These are phyloP conservation scores for Esox masquinongy DNA, from an alignment of 2,797 vertebrate species.

Conservation along the genomic window DNA sequence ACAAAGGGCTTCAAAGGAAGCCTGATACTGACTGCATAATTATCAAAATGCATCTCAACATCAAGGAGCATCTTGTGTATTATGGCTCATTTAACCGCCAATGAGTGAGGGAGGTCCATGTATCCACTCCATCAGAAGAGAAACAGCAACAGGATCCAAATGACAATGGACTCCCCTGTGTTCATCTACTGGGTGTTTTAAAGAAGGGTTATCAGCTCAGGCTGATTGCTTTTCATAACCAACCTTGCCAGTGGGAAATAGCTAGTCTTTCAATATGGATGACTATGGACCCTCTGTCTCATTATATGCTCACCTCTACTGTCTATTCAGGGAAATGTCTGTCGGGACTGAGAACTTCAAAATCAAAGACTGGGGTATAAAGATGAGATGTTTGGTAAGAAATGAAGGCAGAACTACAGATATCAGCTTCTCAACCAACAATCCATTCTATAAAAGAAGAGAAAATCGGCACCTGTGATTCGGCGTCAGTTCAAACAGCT, in stretches of 20 bases:
- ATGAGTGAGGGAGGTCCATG: constrained; percentile 41
- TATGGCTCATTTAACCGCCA: constrained; percentile 47
- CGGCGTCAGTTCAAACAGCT: background rate
- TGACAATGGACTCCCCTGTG: constrained; percentile 54
- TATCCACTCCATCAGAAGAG: constrained; percentile 51
- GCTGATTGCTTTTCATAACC: constrained; percentile 65
- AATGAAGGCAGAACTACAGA: background rate
- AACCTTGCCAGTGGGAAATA: constrained; percentile 56
- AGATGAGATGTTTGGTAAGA: background rate
- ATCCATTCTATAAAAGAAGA: background rate
- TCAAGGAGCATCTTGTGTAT: constrained; percentile 11
- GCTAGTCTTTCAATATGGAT: background rate
- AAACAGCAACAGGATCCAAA: constrained; percentile 49
- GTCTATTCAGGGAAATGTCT: background rate
- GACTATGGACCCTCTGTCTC: background rate
- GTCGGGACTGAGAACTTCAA: background rate
- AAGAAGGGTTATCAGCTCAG: constrained; percentile 44
- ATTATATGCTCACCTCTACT: background rate
- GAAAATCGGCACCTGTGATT: background rate
- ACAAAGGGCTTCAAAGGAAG: constrained; percentile 42
- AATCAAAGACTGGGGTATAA: background rate
- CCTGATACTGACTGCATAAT: constrained; percentile 19
- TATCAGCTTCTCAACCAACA: background rate
- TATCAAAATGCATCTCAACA: constrained; percentile 27
- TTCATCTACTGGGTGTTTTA: constrained; percentile 55